Percentiles rank a stretch among this genome's conserved stretches.
These are phyloP conservation scores for Nemopilema nomurai DNA, from an alignment of 30 jellyfish, hydroid and myxozoan species.

Conservation along the genomic window DNA sequence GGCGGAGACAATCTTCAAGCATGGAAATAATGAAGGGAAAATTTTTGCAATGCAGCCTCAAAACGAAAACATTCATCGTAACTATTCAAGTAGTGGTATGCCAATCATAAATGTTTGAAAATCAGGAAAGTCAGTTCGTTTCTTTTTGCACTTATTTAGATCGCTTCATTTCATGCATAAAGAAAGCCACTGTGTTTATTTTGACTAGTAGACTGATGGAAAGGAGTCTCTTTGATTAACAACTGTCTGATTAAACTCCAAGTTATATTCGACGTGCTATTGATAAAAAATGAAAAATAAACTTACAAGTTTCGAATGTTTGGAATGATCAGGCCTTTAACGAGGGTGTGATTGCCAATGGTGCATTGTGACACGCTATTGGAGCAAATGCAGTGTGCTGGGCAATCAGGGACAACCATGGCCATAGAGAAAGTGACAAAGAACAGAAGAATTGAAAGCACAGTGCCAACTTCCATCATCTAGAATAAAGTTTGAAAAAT, in stretches of 20 bases:
- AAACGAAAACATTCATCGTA: too few relatives aligned
- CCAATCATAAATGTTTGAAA: too few relatives aligned
- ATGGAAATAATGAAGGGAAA: too few relatives aligned
- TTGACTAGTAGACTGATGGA: too few relatives aligned
- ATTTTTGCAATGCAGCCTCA: too few relatives aligned
- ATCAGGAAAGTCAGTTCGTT: too few relatives aligned
- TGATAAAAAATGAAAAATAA: background rate
- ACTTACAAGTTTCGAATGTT: constrained; percentile 29
- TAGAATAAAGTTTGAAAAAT: background rate
- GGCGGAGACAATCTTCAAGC: too few relatives aligned
- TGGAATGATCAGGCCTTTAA: background rate
- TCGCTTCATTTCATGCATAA: too few relatives aligned
- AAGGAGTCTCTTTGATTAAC: background rate
- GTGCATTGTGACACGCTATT: constrained; percentile 4
- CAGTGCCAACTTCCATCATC: constrained; percentile 24
- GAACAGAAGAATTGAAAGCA: background rate
- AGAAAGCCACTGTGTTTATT: too few relatives aligned
- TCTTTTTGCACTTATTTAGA: too few relatives aligned
- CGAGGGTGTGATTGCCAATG: background rate
- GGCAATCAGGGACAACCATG: constrained; percentile 21
- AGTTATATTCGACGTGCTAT: background rate
- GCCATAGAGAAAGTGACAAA: constrained; percentile 11
- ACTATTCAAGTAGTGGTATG: too few relatives aligned
- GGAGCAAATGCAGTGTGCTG: constrained; percentile 24
- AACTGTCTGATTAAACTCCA: background rate